Evolutionary conservation across 2,888 invertebrate genomes (phyloP), one percentile per base, ranked within the genome.

Genomic region (Melipona bicolor): DNA sequence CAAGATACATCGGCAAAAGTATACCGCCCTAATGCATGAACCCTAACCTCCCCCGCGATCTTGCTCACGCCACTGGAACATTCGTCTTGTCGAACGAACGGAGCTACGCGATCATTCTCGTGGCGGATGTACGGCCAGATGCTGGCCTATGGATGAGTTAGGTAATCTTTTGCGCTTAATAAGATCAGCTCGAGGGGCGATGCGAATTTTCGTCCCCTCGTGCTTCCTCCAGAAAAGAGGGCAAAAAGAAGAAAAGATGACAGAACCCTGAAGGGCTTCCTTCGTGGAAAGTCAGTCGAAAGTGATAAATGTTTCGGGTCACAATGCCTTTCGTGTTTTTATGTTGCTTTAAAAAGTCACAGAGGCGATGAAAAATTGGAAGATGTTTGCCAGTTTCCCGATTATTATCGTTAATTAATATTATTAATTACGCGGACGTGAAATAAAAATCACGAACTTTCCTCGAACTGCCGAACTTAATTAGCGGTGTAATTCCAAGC

Each of bases 1-100:
- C 68, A 76, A 87, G 88, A 88, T 85, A 87, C 70, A 87, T 84
- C 85, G 79, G 70, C 79, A 83, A 86, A 88, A 86, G 86, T 89
- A 86, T 86, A 87, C 84, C 70, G 67, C 79, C 72, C 80, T 88
- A 84, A 88, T 83, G 74, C 86, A 83, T 50, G 81, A 88, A 85
- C 85, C 72, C 61, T 77, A 76, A 83, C 84, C 87, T 79, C 67
- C 87, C 79, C 67, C 32, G 74, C 82, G 74, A 85, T 86, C 83
- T 84, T 79, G 83, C 83, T 87, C 83, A 75, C 62, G 81, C 78
- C 81, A 75, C 74, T 61, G 56, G 59, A 71, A 74, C 80, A 87
- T 88, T 70, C 77, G 84, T 87, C 84, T 87, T 87, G 79, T 71
- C 78, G 69, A 50, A 65, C 75, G 79, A 84, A 77, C 67, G 72